Conservation (phyloP, 64 coral and sea anemone species). For the Anthopleura sola region DNA sequence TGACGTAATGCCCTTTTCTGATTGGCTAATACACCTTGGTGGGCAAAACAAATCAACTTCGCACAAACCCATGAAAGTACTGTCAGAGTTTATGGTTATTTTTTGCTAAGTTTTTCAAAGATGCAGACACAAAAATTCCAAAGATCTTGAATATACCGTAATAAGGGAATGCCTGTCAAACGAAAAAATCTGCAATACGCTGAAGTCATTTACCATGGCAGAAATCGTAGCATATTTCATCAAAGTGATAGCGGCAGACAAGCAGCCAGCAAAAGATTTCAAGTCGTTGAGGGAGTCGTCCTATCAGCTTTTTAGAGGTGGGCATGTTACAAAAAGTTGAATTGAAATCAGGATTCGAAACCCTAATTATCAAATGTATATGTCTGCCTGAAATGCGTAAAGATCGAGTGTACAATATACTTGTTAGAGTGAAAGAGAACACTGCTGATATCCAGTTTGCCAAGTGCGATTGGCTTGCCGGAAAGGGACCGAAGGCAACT, state of each 20-base stretch:
- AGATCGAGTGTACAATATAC: neutral
- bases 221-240: neutral
- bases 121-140: too few relatives aligned
- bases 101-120: too few relatives aligned
- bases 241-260: neutral
- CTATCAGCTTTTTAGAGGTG: conserved; percentile 5
- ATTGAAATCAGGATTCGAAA: neutral
- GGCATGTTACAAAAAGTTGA: conserved; percentile 28
- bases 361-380: conserved; percentile 24
- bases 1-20: conserved; percentile 20
- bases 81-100: too few relatives aligned
- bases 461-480: neutral
- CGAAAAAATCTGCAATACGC: neutral
- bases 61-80: neutral
- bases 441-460: neutral
- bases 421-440: conserved; percentile 13
- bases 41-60: conserved; percentile 3
- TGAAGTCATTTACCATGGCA: conserved; percentile 1
- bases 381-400: conserved; percentile 23
- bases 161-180: neutral
- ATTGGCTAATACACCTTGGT: conserved; percentile 7
- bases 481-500: conserved; percentile 1
- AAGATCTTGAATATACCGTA: neutral
- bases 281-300: conserved; percentile 3
- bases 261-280: conserved; percentile 7